Conservation (phyloP, 2,888 invertebrate genomes). For the Erpobdella octoculata region DNA sequence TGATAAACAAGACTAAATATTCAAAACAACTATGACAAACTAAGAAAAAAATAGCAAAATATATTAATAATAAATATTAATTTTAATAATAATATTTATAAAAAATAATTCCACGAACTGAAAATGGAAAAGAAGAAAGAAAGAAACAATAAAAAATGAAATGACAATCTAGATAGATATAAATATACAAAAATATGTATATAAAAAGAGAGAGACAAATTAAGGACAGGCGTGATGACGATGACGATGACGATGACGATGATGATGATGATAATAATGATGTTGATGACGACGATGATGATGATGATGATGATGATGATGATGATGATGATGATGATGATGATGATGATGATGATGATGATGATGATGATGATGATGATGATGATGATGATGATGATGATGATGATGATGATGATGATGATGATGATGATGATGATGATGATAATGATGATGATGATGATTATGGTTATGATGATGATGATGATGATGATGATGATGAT, state of each 20-base stretch:
- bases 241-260: constrained; percentile 13
- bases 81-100: too few species aligned
- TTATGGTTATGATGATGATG: neutral
- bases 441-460: constrained; percentile 19
- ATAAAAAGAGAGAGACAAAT: too few species aligned
- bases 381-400: constrained; percentile 11
- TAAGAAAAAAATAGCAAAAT: too few species aligned
- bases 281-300: constrained; percentile 3
- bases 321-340: constrained; percentile 17
- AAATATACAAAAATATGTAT: too few species aligned
- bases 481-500: neutral
- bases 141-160: too few species aligned
- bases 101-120: too few species aligned
- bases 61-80: too few species aligned
- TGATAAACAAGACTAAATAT: too few species aligned
- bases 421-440: constrained; percentile 29
- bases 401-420: constrained; percentile 22
- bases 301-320: constrained; percentile 3
- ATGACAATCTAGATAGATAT: too few species aligned
- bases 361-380: constrained; percentile 5
- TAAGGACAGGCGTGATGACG: constrained; percentile 22
- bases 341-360: constrained; percentile 20
- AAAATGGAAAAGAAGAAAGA: too few species aligned
- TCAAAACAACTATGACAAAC: too few species aligned
- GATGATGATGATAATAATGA: too few species aligned